A percentile compares a stretch with the other conserved stretches of the same genome.
Evolutionary conservation across 2,113 vertebrate species (phyloP).

Genomic region (Macaca nemestrina): DNA sequence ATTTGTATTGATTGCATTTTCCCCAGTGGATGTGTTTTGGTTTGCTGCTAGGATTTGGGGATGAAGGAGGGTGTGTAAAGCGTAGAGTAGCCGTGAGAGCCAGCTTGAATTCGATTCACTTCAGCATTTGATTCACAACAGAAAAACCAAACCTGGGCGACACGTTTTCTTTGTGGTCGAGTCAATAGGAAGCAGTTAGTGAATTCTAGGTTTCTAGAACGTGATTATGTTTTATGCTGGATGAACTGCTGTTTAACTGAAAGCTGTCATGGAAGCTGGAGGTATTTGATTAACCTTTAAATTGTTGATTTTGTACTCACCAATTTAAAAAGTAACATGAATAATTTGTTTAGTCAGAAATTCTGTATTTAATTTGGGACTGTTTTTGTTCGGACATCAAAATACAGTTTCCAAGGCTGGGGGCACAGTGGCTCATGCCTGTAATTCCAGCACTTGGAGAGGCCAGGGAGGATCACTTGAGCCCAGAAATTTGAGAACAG

Average conservation of each 20-base stretch:
- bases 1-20: neutral
- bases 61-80: fast-evolving
- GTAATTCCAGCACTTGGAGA: too few relatives aligned
- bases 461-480: too few relatives aligned
- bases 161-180: too few relatives aligned
- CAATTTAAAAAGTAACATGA: neutral
- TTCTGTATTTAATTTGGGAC: neutral
- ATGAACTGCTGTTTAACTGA: fast-evolving
- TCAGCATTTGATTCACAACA: neutral
- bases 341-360: neutral
- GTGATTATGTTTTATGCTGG: neutral
- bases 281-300: neutral
- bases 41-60: neutral
- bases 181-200: neutral
- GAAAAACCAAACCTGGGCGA: fast-evolving
- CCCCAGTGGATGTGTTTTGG: fast-evolving
- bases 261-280: fast-evolving
- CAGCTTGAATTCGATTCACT: neutral
- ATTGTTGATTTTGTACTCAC: fast-evolving
- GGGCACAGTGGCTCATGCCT: too few relatives aligned
- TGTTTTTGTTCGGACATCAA: neutral
- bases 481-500: too few relatives aligned
- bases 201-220: neutral
- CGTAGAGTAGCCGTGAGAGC: fast-evolving
- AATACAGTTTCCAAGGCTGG: neutral